Evolutionary conservation across 2,888 invertebrate genomes (phyloP).

Genomic region (Lasioglossum figueresi): DNA sequence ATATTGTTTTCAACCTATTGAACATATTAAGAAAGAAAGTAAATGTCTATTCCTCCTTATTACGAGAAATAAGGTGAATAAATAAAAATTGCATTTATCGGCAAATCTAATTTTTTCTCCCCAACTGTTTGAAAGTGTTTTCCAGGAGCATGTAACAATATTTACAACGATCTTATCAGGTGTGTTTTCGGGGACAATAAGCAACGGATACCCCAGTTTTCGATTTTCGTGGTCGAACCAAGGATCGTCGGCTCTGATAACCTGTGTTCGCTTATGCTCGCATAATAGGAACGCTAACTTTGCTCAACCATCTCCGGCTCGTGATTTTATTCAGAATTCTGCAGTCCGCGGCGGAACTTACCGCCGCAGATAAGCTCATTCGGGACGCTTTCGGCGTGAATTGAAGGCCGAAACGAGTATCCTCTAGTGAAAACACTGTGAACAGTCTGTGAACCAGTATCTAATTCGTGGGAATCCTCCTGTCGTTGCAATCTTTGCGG

Average conservation of each 20-base stretch:
- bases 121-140: no score
- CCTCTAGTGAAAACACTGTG: not conserved
- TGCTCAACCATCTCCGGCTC: not conserved
- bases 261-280: not conserved
- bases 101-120: no score
- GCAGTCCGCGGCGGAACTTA: not conserved
- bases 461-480: not conserved
- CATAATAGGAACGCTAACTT: not conserved
- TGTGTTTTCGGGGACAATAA: not conserved
- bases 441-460: not conserved
- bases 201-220: not conserved
- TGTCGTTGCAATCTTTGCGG: not conserved
- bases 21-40: no score
- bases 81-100: no score
- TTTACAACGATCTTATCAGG: not conserved
- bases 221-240: not conserved
- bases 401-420: not conserved
- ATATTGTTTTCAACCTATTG: no score
- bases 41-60: no score
- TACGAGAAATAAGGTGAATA: no score
- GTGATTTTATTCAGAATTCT: not conserved
- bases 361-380: not conserved
- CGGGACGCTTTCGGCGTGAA: not conserved
- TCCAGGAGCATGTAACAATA: no score
- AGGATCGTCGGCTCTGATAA: not conserved